Evolutionary conservation across 2,888 invertebrate genomes (phyloP).

Genomic region (Machimus rusticus): DNA sequence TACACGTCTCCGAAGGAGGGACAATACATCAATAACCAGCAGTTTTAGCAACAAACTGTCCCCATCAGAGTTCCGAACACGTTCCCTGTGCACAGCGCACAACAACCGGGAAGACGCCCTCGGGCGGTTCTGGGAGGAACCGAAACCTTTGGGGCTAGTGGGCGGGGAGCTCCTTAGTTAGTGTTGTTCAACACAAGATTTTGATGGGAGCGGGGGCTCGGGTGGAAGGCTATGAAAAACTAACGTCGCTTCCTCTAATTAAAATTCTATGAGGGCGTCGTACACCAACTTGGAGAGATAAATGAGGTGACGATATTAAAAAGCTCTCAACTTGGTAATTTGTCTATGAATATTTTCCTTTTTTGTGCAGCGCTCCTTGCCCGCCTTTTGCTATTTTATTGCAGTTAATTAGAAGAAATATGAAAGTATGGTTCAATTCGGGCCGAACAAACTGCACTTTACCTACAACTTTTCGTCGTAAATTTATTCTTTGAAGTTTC

Average conservation of each 20-base stretch:
- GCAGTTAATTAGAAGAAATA: slow-evolving; percentile 29
- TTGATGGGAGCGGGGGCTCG: neutral
- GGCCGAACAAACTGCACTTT: neutral
- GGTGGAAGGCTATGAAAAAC: neutral
- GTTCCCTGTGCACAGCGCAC: neutral
- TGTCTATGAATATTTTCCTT: slow-evolving; percentile 48
- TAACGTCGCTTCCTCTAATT: slow-evolving; percentile 45
- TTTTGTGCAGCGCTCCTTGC: slow-evolving; percentile 26
- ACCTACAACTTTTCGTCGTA: neutral
- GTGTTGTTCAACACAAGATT: slow-evolving; percentile 24
- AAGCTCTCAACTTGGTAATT: slow-evolving; percentile 48
- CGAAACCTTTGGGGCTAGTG: slow-evolving; percentile 7
- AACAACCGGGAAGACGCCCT: slow-evolving; percentile 6
- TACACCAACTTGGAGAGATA: slow-evolving; percentile 47
- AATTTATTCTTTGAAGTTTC: neutral
- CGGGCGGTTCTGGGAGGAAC: neutral
- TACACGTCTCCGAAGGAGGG: slow-evolving; percentile 24
- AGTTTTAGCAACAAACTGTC: slow-evolving; percentile 41
- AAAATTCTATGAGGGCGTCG: slow-evolving; percentile 47
- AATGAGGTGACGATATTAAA: slow-evolving; percentile 49
- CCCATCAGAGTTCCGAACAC: slow-evolving; percentile 22
- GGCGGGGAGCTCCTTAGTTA: slow-evolving; percentile 25
- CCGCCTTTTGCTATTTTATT: slow-evolving; percentile 19
- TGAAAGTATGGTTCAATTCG: neutral
- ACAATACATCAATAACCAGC: slow-evolving; percentile 40